Percentiles rank a stretch among this genome's conserved stretches.
These are phyloP conservation scores for Achlya flavicornis DNA, from an alignment of 2,888 invertebrate genomes.

Conservation along the genomic window DNA sequence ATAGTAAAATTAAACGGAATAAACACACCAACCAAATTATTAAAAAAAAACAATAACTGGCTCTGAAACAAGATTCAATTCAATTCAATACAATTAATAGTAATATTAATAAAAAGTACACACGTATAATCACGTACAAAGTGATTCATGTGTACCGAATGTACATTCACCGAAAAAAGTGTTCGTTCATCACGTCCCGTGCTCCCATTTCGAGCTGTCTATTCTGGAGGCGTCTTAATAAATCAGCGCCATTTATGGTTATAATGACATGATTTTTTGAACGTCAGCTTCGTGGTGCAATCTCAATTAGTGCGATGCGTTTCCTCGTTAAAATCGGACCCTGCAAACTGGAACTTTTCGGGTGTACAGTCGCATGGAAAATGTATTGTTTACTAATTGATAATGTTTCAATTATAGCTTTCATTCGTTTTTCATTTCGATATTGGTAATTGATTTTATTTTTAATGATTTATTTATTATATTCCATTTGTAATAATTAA, in stretches of 20 bases:
- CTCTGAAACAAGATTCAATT: not conserved
- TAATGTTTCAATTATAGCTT: conserved; percentile 14
- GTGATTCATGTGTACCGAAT: conserved; percentile 7
- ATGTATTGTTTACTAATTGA: conserved; percentile 31
- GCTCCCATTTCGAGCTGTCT: conserved; percentile 73
- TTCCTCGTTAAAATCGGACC: conserved; percentile 78
- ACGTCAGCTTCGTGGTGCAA: conserved; percentile 68
- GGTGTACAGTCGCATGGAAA: conserved; percentile 51
- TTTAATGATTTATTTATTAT: no score
- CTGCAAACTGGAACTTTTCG: conserved; percentile 61
- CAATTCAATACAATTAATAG: not conserved
- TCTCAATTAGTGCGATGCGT: conserved; percentile 81
- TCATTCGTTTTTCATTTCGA: not conserved
- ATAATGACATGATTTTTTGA: conserved; percentile 78
- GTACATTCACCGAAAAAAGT: conserved; percentile 51
- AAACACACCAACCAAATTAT: no score
- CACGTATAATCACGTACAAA: conserved; percentile 6
- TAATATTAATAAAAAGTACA: not conserved
- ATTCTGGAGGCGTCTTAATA: conserved; percentile 73
- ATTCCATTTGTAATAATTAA: no score
- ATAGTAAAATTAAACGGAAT: no score
- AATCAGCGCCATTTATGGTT: conserved; percentile 76
- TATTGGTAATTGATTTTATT: not conserved
- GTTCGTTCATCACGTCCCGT: conserved; percentile 35
- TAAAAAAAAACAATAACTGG: no score